Base-by-base conservation (phyloP, 2,113 vertebrate genomes). In the Carassius carassius region DNA sequence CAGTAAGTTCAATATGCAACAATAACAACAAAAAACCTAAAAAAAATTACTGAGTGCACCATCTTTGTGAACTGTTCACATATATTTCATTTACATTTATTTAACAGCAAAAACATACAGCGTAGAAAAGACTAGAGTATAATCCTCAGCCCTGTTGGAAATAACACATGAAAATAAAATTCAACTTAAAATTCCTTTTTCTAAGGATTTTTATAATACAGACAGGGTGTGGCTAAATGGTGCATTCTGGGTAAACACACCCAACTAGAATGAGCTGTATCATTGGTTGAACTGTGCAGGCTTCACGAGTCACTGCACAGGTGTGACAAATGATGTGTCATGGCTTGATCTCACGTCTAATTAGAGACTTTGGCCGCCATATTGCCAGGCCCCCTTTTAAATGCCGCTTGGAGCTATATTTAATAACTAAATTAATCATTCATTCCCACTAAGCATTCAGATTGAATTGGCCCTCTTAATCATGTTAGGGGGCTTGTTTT, bases 361-460 rank as follows among this genome's bases (percentile, higher is more conserved):
- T 89, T 89, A 87, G 84, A 74, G 81, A 82, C 82, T 86, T 62
- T 87, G 86, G 78, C 86, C 83, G 88, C 88, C 88, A 89, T 89
- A 79, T 89, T 87, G 86, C 86, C 60, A 25, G 77, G 72, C 78
- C 74, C 65, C 56, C 73, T 84, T 84, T 89, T 89, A 87, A 87
- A 86, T 89, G 88, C 81, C 37, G 82, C 88, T 89, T 41, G 75
- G 78, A 89, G 88, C 84, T 86, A 89, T 88, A 80, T 87, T 89
- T 89, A 89, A 89, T 89, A 89, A 89, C 86, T 84, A 83, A 89
- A 89, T 89, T 69, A 88, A 89, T 89, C 86, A 89, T 89, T 88
- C 78, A 85, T 76, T 89, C 78, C 78, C 56, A 51, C 56, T 63
- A 86, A 85, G 88, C 80, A 60, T 84, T 85, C 83, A 62, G 86